Evolutionary conservation across 2,797 vertebrate species (phyloP), one percentile per base, ranked within the genome.

Genomic region (Sciurus vulgaris): DNA sequence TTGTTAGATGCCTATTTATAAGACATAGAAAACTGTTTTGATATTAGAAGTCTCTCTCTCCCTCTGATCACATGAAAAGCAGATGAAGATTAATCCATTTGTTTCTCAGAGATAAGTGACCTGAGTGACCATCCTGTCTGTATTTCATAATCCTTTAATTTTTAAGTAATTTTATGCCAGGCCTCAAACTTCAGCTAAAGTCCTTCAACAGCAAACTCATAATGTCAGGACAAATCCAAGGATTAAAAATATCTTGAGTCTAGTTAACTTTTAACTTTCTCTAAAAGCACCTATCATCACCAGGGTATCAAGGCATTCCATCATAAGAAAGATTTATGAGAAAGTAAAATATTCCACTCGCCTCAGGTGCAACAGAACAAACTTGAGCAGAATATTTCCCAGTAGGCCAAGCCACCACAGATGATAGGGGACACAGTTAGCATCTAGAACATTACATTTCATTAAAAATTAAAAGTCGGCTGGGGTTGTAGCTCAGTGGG

Each of bases 191-290:
- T 38, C 17, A 96, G n/a, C 14, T 35, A 61, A 24, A 88, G 86
- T 83, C 96, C 94, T 96, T 97, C 96, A 92, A 96, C 92, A 94
- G 74, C 63, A 92, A 89, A 86, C 82, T 73, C 92, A 95, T 94
- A 96, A 97, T 54, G 84, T 76, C 78, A 93, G 96, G 81, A 93
- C 94, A 94, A 96, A 96, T 92, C 86, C 86, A 63, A 91, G 79
- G 94, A 98, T 97, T 97, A 93, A 96, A 97, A 95, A 96, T 78
- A 89, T 97, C 92, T 95, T 70, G 89, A 74, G 69, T 59, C 81
- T 94, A 74, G 96, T 97, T 98, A 97, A 97, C 70, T 84, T 96
- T 96, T 97, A 97, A 97, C 97, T 96, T 88, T 89, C 94, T 91
- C 91, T 84, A 28, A 90, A 90, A 96, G 49, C 5, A 22, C 54